A percentile compares a stretch with the other conserved stretches of the same genome.
Evolutionary conservation across 2,888 invertebrate genomes (phyloP).

Genomic region (Patella pellucida): DNA sequence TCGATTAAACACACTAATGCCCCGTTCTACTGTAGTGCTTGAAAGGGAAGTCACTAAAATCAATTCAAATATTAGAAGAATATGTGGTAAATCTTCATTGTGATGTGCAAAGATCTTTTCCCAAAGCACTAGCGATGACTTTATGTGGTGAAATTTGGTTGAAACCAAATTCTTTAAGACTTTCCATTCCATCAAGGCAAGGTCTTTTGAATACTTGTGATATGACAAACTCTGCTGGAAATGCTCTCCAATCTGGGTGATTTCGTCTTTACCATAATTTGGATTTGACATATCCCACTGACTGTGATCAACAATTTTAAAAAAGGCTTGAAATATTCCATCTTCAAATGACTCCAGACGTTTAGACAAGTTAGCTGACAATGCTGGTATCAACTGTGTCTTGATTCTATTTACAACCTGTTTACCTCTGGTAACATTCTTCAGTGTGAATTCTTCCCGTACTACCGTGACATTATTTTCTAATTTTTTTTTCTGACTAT

Average conservation of each 20-base stretch:
- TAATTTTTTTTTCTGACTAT: background rate
- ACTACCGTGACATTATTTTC: background rate
- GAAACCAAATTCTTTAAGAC: background rate
- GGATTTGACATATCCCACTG: background rate
- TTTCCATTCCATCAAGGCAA: constrained; percentile 1
- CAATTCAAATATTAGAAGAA: background rate
- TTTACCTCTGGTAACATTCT: background rate
- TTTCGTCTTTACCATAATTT: background rate
- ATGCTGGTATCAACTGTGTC: background rate
- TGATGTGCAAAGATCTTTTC: background rate
- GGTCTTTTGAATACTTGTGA: background rate
- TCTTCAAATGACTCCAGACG: constrained; percentile 1
- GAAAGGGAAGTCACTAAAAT: background rate
- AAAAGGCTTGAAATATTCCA: background rate
- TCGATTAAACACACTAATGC: background rate
- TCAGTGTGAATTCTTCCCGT: background rate
- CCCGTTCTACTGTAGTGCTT: background rate
- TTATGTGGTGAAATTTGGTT: background rate
- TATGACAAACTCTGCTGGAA: background rate
- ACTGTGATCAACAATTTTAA: background rate
- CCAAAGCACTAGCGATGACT: background rate
- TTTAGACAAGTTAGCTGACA: background rate
- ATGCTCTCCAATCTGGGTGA: background rate
- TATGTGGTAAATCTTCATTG: background rate
- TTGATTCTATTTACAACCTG: background rate